Conservation (phyloP, 1,140 invertebrate genomes). For the Pseudomyrmex sp. region DNA sequence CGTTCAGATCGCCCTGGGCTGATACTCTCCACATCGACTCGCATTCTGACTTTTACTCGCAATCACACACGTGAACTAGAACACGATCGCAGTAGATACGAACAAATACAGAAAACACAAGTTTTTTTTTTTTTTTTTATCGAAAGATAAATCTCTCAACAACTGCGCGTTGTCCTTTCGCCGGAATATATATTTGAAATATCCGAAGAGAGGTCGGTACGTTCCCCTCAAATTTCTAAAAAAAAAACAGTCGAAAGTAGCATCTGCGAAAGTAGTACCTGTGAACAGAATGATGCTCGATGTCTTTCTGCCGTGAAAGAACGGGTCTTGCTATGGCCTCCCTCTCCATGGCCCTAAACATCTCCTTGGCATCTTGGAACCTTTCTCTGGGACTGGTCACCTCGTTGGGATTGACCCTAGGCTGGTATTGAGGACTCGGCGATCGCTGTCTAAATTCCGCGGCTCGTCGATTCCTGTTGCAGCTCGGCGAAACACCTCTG, state of each 20-base stretch:
- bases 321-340: constrained; percentile 86
- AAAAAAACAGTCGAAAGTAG: background rate
- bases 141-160: background rate
- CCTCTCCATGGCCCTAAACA: constrained; percentile 91
- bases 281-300: constrained; percentile 78
- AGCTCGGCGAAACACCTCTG: constrained; percentile 76
- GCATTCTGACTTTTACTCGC: constrained; percentile 48
- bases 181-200: too few relatives aligned
- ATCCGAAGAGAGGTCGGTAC: too few relatives aligned
- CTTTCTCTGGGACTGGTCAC: constrained; percentile 88
- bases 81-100: background rate
- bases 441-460: constrained; percentile 85
- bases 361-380: constrained; percentile 93
- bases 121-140: background rate
- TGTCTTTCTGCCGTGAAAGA: constrained; percentile 79
- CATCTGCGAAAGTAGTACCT: constrained; percentile 67
- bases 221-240: too few relatives aligned
- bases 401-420: constrained; percentile 78
- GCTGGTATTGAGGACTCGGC: constrained; percentile 84
- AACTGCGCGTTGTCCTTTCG: too few relatives aligned
- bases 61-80: background rate
- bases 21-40: constrained; percentile 8
- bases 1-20: background rate
- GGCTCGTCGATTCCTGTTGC: constrained; percentile 74
- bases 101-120: background rate